Evolutionary conservation across 64 coral and sea anemone genomes (phyloP).

Genomic region (Actinia equina): DNA sequence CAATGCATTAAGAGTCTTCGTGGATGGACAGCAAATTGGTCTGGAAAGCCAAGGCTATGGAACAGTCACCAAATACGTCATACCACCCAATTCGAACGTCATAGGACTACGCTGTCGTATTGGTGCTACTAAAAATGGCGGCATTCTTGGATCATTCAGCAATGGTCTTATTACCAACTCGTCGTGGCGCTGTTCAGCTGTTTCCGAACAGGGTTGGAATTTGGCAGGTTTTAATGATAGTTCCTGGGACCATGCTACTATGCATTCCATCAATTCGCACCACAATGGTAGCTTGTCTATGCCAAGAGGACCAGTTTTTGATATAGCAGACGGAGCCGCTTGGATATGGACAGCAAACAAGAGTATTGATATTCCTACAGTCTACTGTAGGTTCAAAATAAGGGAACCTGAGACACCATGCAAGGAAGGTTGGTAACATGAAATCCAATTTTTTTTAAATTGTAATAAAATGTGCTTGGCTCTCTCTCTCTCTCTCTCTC

Average conservation of each 20-base stretch:
- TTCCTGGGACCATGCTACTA: not conserved
- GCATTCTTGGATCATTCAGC: constrained; percentile 45
- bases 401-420: not conserved
- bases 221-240: constrained; percentile 32
- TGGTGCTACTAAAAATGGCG: not conserved
- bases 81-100: not conserved
- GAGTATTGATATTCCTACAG: not conserved
- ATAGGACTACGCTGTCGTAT: not conserved
- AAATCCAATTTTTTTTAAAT: no score
- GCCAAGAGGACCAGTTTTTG: not conserved
- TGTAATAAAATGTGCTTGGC: no score
- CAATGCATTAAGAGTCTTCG: not conserved
- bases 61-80: not conserved
- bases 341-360: constrained; percentile 17
- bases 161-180: constrained; percentile 29
- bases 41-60: not conserved
- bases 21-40: constrained; percentile 1
- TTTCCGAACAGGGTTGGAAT: not conserved
- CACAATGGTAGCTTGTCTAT: not conserved
- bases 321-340: not conserved
- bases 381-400: not conserved
- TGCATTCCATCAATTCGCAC: not conserved
- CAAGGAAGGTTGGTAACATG: not conserved
- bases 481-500: no score
- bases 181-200: constrained; percentile 14